These are phyloP conservation scores for Pachycephus smyrnensis DNA, from an alignment of 2,888 invertebrate species.

Conservation along the genomic window DNA sequence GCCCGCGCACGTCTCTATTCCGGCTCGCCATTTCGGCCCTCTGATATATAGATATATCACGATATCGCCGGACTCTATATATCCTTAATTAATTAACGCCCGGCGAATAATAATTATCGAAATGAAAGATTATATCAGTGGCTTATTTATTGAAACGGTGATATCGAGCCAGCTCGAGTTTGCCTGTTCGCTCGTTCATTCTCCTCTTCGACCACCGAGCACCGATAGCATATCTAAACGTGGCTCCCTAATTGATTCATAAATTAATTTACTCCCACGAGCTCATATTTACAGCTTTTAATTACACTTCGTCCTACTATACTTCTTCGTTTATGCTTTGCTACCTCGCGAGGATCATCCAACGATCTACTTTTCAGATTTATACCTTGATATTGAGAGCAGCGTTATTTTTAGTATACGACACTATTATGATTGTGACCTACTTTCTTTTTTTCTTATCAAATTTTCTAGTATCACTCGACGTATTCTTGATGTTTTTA, in stretches of 20 bases:
- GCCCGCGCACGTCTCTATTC: constrained; percentile 11
- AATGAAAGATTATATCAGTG: constrained; percentile 62
- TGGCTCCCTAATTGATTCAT: constrained; percentile 56
- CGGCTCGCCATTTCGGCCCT: constrained; percentile 17
- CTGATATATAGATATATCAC: constrained; percentile 25
- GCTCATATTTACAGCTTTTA: constrained; percentile 41
- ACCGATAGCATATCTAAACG: constrained; percentile 51
- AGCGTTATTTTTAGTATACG: too few relatives aligned
- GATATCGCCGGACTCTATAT: constrained; percentile 22
- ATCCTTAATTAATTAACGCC: constrained; percentile 64
- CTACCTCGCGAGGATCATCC: not conserved
- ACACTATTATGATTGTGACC: too few relatives aligned
- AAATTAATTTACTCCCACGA: constrained; percentile 51
- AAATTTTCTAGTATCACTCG: not conserved
- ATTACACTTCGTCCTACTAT: constrained; percentile 23
- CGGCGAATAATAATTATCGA: constrained; percentile 62
- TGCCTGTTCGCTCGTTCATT: constrained; percentile 20
- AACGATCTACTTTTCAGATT: not conserved
- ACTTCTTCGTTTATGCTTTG: not conserved
- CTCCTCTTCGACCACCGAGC: constrained; percentile 15
- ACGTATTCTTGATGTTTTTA: not conserved
- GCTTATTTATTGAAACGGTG: constrained; percentile 58
- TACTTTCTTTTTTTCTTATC: not conserved
- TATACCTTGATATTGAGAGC: too few relatives aligned
- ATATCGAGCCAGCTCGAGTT: constrained; percentile 37